Evolutionary conservation across 1,140 invertebrate genomes (phyloP).

Genomic region (Popillia japonica): DNA sequence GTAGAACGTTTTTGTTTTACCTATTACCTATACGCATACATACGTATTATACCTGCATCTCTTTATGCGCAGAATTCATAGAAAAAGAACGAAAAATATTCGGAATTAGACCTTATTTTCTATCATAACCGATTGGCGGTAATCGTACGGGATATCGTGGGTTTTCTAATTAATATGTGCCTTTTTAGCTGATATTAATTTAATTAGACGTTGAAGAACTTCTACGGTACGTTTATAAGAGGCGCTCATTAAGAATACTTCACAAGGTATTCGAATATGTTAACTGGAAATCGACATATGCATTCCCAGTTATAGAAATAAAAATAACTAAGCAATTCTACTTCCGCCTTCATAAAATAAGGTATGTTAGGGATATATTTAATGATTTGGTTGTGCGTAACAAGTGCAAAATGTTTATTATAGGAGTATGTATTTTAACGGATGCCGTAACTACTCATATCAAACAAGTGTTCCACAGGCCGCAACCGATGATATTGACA

Average conservation of each 20-base stretch:
- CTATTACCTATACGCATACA: background rate
- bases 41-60: background rate
- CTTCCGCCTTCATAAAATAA: too few species aligned
- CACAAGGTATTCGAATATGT: background rate
- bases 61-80: background rate
- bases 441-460: too few species aligned
- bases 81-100: background rate
- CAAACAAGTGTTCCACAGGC: too few species aligned
- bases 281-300: background rate
- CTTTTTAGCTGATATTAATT: background rate
- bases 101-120: background rate
- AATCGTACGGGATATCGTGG: background rate
- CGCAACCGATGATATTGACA: too few species aligned
- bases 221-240: background rate
- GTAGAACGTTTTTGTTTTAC: constrained; percentile 21
- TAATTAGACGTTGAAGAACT: constrained; percentile 4
- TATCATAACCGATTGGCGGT: background rate
- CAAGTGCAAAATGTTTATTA: too few species aligned
- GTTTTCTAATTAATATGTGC: background rate
- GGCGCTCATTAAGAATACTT: background rate
- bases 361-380: too few species aligned
- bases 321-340: background rate
- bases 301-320: background rate
- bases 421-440: too few species aligned
- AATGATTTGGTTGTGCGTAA: too few species aligned